Percentiles rank a stretch among this genome's conserved stretches.
Evolutionary conservation across 2,888 invertebrate species (phyloP).

Genomic region (Plagodis dolabraria): DNA sequence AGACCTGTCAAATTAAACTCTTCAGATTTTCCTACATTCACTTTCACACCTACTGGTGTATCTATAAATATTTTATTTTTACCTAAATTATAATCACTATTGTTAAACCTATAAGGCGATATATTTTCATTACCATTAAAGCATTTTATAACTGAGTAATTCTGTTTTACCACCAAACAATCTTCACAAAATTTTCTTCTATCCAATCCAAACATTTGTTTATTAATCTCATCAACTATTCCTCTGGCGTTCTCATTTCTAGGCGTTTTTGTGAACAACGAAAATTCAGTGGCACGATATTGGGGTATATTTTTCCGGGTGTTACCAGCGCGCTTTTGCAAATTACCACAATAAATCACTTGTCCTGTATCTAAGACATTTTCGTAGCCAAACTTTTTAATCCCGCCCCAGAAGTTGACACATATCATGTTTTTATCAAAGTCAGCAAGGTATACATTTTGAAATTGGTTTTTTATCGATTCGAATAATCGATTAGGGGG

Average conservation of each 20-base stretch:
- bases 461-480: slow-evolving; percentile 65
- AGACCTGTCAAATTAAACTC: slow-evolving; percentile 69
- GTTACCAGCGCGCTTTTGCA: slow-evolving; percentile 85
- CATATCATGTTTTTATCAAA: slow-evolving; percentile 78
- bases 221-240: slow-evolving; percentile 72
- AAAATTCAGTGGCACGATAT: slow-evolving; percentile 86
- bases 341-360: slow-evolving; percentile 85
- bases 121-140: slow-evolving; percentile 56
- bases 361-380: slow-evolving; percentile 85
- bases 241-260: slow-evolving; percentile 77
- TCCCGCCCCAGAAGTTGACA: slow-evolving; percentile 83
- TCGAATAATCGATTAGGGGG: slow-evolving; percentile 71
- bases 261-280: slow-evolving; percentile 86
- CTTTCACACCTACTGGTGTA: slow-evolving; percentile 52
- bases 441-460: slow-evolving; percentile 86
- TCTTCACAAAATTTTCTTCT: slow-evolving; percentile 58
- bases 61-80: slow-evolving; percentile 65
- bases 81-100: slow-evolving; percentile 55
- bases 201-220: slow-evolving; percentile 47
- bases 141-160: slow-evolving; percentile 45
- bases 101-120: slow-evolving; percentile 67
- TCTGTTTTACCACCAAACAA: slow-evolving; percentile 62
- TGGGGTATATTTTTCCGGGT: slow-evolving; percentile 80
- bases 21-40: slow-evolving; percentile 39
- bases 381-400: slow-evolving; percentile 76